Conservation (phyloP, 1,140 invertebrate genomes). For the Neodiprion fabricii region DNA sequence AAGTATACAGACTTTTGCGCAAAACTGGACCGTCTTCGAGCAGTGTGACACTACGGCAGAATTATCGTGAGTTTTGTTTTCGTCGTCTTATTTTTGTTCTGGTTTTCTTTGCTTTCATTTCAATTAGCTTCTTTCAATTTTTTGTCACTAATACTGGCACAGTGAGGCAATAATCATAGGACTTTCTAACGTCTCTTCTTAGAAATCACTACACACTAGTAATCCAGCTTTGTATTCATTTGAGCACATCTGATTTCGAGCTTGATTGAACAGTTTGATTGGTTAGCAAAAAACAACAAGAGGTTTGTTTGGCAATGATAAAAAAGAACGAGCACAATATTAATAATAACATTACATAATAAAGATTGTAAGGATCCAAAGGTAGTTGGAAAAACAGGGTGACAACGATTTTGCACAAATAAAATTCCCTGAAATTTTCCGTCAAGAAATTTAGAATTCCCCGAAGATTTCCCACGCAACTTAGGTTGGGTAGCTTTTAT, state of each 20-base stretch:
- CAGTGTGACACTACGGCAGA: conserved; percentile 57
- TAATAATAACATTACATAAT: no score
- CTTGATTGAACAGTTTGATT: conserved; percentile 3
- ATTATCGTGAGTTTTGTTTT: conserved; percentile 23
- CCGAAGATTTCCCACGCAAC: no score
- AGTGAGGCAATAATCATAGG: conserved; percentile 56
- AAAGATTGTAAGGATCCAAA: no score
- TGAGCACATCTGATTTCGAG: background rate
- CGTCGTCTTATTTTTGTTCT: background rate
- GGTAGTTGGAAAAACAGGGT: no score
- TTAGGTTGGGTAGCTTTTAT: no score
- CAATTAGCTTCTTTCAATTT: background rate
- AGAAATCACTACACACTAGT: background rate
- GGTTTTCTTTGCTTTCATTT: background rate
- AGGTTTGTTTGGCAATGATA: background rate
- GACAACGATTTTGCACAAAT: no score
- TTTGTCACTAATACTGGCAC: conserved; percentile 44
- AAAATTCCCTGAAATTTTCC: no score
- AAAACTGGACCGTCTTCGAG: conserved; percentile 52
- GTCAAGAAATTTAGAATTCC: no score
- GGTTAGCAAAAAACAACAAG: background rate
- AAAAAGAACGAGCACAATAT: background rate
- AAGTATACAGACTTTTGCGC: conserved; percentile 31
- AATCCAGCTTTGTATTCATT: background rate
- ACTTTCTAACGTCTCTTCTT: conserved; percentile 26